Evolutionary conservation across 2,797 vertebrate species (phyloP).

Genomic region (Mycteria americana): DNA sequence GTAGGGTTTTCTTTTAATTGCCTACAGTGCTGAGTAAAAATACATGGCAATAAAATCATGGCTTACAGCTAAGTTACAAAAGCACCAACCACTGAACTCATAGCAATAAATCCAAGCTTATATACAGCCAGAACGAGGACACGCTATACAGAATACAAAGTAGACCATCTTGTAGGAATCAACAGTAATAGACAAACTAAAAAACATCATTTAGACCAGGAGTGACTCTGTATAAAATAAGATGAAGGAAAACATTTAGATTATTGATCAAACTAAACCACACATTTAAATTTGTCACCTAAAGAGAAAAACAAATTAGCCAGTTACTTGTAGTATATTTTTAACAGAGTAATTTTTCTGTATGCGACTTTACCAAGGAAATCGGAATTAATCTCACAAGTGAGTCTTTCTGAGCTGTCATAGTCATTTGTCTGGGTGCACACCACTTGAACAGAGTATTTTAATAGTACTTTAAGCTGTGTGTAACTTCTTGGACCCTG

Average conservation of each 20-base stretch:
- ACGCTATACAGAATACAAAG: conserved; percentile 70
- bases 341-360: neutral
- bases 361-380: conserved; percentile 26
- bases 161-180: conserved; percentile 32
- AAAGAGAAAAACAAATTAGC: conserved; percentile 22
- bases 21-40: conserved; percentile 73
- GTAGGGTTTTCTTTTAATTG: conserved; percentile 60
- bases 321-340: neutral
- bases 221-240: neutral
- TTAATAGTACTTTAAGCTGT: neutral
- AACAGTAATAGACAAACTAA: conserved; percentile 40
- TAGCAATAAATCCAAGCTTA: conserved; percentile 69
- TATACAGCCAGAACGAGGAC: conserved; percentile 65
- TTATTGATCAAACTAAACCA: conserved; percentile 36
- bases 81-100: conserved; percentile 62
- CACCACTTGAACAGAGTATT: neutral
- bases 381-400: neutral
- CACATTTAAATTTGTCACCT: conserved; percentile 14
- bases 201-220: conserved; percentile 33
- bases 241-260: neutral
- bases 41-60: conserved; percentile 72
- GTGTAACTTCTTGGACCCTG: neutral
- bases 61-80: conserved; percentile 75
- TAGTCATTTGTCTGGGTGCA: neutral
- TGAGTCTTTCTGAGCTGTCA: neutral